These are phyloP conservation scores for Stomatorhinus ivindoensis DNA, from an alignment of 2,113 vertebrate species.

Conservation along the genomic window DNA sequence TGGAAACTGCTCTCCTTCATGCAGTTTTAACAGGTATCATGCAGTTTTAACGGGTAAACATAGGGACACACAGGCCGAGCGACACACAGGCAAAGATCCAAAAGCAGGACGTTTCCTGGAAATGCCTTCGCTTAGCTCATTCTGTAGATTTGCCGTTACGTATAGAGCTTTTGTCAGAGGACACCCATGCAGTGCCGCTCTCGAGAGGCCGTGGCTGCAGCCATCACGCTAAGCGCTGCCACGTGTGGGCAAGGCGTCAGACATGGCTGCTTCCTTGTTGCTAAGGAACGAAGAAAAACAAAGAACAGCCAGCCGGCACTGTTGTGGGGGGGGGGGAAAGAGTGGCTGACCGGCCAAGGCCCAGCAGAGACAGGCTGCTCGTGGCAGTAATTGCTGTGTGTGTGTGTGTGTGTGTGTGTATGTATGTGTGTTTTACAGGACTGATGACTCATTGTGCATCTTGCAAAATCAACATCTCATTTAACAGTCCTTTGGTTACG, in stretches of 20 bases:
- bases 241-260: background rate
- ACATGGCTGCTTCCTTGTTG: background rate
- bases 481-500: too few relatives aligned
- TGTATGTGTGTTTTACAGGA: background rate
- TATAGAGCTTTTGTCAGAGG: background rate
- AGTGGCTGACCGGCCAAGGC: background rate
- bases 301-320: background rate
- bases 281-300: conserved; percentile 1
- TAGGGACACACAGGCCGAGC: background rate
- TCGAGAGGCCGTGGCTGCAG: background rate
- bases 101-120: background rate
- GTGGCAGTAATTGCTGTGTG: background rate
- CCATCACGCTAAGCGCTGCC: background rate
- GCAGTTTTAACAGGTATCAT: background rate
- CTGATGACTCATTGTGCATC: background rate
- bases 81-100: background rate
- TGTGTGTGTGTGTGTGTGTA: background rate
- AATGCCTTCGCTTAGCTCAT: background rate
- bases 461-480: background rate
- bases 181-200: background rate
- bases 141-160: background rate
- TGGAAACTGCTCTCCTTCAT: background rate
- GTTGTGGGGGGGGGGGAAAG: background rate
- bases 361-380: background rate
- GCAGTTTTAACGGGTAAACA: background rate